phyloP scores from a whole-genome alignment of 2,113 vertebrate genomes.

The Saguinus imperator region DNA sequence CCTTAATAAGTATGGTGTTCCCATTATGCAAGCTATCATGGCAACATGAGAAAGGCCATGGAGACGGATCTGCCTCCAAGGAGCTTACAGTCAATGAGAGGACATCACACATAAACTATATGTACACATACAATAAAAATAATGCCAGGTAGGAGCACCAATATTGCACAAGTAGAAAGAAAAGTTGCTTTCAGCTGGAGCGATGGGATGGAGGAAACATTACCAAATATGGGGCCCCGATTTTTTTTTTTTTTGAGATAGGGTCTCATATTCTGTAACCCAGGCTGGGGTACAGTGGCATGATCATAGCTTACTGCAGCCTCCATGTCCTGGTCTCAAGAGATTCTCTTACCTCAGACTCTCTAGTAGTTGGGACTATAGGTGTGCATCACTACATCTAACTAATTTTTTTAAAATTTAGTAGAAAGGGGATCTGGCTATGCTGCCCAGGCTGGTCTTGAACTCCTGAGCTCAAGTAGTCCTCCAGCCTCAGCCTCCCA shows the following conservation, averaged over 20 bases:
- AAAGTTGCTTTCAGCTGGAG: neutral
- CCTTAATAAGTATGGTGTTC: neutral
- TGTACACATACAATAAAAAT: neutral
- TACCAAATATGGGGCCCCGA: neutral
- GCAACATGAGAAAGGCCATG: neutral
- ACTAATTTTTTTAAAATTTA: too few relatives aligned
- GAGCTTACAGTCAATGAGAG: neutral
- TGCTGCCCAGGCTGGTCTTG: too few relatives aligned
- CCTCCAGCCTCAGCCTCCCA: too few relatives aligned
- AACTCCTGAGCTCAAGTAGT: too few relatives aligned
- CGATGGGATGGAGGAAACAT: accelerated
- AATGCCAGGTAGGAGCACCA: neutral
- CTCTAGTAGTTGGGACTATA: too few relatives aligned
- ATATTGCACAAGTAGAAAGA: neutral
- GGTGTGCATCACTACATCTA: too few relatives aligned
- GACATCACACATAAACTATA: neutral
- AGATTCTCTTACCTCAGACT: too few relatives aligned
- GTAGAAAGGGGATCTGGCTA: too few relatives aligned
- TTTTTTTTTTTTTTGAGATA: neutral
- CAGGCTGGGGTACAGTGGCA: too few relatives aligned
- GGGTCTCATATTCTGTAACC: too few relatives aligned
- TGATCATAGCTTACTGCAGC: too few relatives aligned
- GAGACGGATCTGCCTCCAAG: neutral
- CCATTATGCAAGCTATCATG: neutral
- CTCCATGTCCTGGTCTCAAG: too few relatives aligned